Conservation (phyloP, 2,888 invertebrate species). For the Pyrrhosoma nymphula region DNA sequence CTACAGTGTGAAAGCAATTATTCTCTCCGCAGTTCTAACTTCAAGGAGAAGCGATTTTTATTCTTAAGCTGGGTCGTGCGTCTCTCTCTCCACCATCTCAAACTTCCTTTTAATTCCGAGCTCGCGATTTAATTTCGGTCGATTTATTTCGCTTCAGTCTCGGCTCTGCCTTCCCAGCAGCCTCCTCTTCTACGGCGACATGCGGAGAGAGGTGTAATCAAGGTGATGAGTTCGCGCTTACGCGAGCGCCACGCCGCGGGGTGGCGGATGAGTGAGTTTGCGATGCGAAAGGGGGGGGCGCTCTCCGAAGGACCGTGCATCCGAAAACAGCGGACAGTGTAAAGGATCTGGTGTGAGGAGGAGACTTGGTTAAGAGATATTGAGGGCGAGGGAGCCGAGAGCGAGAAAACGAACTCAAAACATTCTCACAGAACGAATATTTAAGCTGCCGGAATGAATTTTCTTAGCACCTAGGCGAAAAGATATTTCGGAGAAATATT, state of each 20-base stretch:
- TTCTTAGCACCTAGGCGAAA: not conserved
- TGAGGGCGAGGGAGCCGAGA: not conserved
- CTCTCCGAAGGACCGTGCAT: too few relatives aligned
- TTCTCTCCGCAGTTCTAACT: not conserved
- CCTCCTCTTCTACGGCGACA: not conserved
- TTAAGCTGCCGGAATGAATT: not conserved
- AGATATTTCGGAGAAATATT: not conserved
- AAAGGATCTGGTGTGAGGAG: not conserved
- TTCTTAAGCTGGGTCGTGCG: not conserved
- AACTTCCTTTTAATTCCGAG: not conserved
- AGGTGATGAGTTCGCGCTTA: constrained; percentile 3
- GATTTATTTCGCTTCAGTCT: not conserved
- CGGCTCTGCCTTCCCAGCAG: too few relatives aligned
- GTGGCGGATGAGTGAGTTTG: not conserved
- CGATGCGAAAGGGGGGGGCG: too few relatives aligned
- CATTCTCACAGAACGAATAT: not conserved
- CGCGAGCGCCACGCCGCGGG: not conserved
- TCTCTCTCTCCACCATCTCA: not conserved
- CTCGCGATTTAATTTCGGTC: not conserved
- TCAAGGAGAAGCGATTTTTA: not conserved
- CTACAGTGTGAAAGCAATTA: too few relatives aligned
- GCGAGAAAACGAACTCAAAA: not conserved
- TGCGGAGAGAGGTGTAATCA: not conserved
- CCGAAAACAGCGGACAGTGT: not conserved
- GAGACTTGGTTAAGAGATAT: not conserved